Base-by-base conservation (phyloP, 2,797 vertebrate genomes). In the Florisuga fusca region DNA sequence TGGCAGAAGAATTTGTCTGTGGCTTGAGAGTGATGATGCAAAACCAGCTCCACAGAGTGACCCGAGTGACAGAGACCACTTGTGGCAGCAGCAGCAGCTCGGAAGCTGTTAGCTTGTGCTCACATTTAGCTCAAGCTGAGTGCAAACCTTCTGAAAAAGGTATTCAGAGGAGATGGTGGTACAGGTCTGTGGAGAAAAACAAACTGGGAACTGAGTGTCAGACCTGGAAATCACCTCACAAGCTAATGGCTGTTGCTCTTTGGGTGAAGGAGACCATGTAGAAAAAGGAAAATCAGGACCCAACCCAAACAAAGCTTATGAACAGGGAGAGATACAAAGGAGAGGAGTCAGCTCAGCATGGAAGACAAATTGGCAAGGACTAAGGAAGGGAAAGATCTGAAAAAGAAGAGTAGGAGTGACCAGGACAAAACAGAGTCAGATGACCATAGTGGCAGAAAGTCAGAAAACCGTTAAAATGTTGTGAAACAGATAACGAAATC, bases 351-450 rank as follows among this genome's bases (percentile, higher is more conserved):
- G 41, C 38, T 12, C 25, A 72, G 64, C 25, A 38, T 19, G 29
- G 46, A 22, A 34, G 38, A 31, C 10, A 59, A 63, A 88, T 72
- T 38, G 13, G 5, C 45, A 67, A 53, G 46, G 79, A 36, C 22
- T 8, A 25, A 20, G 22, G 31, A 61, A 54, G 20, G 36, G 22
- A 36, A 85, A 51, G 18, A 9, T 33, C 12, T 5, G 22, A 19
- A 7, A 46, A 74, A 57, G 36, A 53, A 71, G 34, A 10, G 27
- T 22, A 0, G 7, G 61, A 8, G 14, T 38, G 67, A 54, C 7
- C 23, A 21, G 80, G 43, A 3, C 46, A 71, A 75, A 25, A 33
- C 21, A 50, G 11, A 14, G 2, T 43, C 0, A 0, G 43, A 46
- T 41, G 36, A 13, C 5, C 25, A 3, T 7, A 22, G 87, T 10